phyloP scores from a whole-genome alignment of 2,797 vertebrate genomes.

The Megalops cyprinoides region DNA sequence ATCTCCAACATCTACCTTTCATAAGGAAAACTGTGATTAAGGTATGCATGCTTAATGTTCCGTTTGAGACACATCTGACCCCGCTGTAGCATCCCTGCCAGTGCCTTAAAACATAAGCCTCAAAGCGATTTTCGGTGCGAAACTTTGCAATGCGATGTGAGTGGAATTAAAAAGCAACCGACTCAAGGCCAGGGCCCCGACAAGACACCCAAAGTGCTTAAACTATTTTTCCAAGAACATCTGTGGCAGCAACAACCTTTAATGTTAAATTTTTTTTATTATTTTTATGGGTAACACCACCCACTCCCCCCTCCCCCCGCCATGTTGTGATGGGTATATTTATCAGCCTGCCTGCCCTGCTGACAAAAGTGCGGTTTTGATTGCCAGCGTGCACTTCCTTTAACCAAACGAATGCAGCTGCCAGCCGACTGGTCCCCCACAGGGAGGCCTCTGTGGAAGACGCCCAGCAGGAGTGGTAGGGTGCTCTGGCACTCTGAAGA shows the following conservation, averaged over 20 bases:
- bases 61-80: not conserved
- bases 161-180: not conserved
- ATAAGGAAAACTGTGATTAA: not conserved
- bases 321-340: slow-evolving; percentile 18
- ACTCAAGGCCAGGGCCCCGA: not conserved
- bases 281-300: not conserved
- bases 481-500: slow-evolving; percentile 36
- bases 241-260: not conserved
- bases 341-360: slow-evolving; percentile 22
- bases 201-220: not conserved
- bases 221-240: not conserved
- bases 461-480: slow-evolving; percentile 22
- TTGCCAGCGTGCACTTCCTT: slow-evolving; percentile 11
- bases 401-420: slow-evolving; percentile 54
- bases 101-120: not conserved
- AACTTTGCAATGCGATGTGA: slow-evolving; percentile 1
- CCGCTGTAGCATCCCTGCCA: not conserved
- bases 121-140: not conserved
- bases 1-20: not conserved
- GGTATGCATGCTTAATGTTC: not conserved
- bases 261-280: not conserved
- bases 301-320: not conserved
- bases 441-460: slow-evolving; percentile 54
- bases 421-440: slow-evolving; percentile 44
- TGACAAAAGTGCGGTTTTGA: slow-evolving; percentile 10